phyloP scores from a whole-genome alignment of 2,797 vertebrate genomes.

The Gambelia wislizenii region DNA sequence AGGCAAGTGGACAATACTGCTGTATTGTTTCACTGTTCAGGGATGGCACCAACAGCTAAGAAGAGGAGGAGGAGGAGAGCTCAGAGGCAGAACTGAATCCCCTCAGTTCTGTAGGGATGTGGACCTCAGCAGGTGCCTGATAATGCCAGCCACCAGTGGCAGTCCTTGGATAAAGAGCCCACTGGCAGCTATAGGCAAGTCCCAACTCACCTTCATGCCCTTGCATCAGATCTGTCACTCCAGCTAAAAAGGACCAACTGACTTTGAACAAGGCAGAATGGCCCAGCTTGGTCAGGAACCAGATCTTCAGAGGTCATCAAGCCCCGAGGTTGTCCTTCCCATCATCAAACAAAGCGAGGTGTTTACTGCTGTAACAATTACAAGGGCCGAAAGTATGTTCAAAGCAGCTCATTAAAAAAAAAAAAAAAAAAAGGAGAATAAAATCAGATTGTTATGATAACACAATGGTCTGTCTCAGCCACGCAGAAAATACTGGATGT shows the following conservation, averaged over 20 bases:
- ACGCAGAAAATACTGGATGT: not conserved
- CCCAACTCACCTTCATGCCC: no score
- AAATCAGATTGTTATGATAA: not conserved
- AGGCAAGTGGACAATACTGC: not conserved
- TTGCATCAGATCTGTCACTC: not conserved
- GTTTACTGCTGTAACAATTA: not conserved
- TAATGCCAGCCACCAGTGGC: not conserved
- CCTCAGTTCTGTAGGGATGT: not conserved
- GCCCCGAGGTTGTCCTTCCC: not conserved
- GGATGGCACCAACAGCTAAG: not conserved
- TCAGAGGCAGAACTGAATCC: not conserved
- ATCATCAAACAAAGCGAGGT: conserved; percentile 10
- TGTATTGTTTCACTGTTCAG: not conserved
- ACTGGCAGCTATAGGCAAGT: no score
- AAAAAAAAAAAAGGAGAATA: not conserved
- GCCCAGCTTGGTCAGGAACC: not conserved
- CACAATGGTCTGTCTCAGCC: not conserved
- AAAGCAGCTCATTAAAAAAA: not conserved
- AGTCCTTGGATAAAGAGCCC: no score
- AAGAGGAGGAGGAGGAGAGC: not conserved
- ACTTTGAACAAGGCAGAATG: not conserved
- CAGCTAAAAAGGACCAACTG: no score
- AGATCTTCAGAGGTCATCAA: conserved; percentile 5
- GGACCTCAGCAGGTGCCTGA: not conserved
- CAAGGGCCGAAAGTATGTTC: not conserved